A percentile compares a stretch with the other conserved stretches of the same genome.
Conservation (phyloP, 2,888 invertebrate species). For the Eledone cirrhosa region DNA sequence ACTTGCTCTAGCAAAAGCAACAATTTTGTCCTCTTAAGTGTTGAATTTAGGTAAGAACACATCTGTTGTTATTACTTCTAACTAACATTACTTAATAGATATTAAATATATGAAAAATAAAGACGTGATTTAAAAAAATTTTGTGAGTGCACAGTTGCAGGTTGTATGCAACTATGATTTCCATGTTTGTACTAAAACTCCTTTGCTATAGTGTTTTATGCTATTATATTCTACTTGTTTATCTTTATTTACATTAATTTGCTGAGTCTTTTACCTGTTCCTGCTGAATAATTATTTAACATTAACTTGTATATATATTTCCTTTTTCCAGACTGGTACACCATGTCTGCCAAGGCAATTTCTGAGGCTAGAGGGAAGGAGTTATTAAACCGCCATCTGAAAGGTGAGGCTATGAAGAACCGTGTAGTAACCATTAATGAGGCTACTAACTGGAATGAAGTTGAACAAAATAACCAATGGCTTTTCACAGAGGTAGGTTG, state of each 20-base stretch:
- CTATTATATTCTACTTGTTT: neutral
- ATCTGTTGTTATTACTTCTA: too few species aligned
- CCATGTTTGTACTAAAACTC: neutral
- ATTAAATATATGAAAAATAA: too few species aligned
- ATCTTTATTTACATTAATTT: neutral
- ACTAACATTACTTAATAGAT: too few species aligned
- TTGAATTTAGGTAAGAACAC: too few species aligned
- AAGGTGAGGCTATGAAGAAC: constrained; percentile 74
- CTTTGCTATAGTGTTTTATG: neutral
- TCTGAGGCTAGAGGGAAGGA: constrained; percentile 93
- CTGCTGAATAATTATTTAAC: neutral
- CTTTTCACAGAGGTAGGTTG: constrained; percentile 70
- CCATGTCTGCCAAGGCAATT: constrained; percentile 96
- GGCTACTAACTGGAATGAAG: constrained; percentile 80
- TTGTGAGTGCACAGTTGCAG: neutral
- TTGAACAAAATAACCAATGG: constrained; percentile 85
- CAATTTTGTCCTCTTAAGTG: too few species aligned
- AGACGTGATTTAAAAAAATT: too few species aligned
- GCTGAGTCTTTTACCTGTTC: neutral
- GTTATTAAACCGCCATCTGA: constrained; percentile 82
- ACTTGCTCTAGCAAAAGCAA: too few species aligned
- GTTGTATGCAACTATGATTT: neutral
- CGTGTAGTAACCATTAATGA: constrained; percentile 83
- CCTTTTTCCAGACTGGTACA: constrained; percentile 29
- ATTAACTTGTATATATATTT: neutral